These are phyloP conservation scores for Delia radicum DNA, from an alignment of 1,140 invertebrate species.

Conservation along the genomic window DNA sequence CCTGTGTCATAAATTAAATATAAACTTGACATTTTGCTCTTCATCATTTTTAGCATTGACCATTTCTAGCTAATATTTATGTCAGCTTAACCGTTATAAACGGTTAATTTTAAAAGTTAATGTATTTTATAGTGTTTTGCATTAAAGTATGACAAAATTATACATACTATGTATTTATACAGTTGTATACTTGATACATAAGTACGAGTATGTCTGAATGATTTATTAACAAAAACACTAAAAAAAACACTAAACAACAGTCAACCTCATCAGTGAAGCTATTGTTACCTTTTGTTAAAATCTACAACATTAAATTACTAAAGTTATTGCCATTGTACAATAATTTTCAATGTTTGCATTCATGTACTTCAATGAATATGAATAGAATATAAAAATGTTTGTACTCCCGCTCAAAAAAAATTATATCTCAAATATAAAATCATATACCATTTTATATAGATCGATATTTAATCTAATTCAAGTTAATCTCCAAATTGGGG, in stretches of 20 bases:
- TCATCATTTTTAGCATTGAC: too few relatives aligned
- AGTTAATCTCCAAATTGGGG: too few relatives aligned
- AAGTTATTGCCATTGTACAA: not conserved
- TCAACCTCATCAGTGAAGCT: constrained; percentile 9
- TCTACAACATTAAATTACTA: not conserved
- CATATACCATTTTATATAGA: too few relatives aligned
- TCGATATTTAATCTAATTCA: too few relatives aligned
- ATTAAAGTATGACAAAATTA: not conserved
- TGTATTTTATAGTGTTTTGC: not conserved
- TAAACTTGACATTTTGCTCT: too few relatives aligned
- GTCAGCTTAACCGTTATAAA: constrained; percentile 6
- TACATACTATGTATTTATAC: not conserved
- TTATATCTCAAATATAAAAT: too few relatives aligned
- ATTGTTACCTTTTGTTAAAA: not conserved
- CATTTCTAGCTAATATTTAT: too few relatives aligned
- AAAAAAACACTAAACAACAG: not conserved
- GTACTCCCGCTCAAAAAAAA: too few relatives aligned
- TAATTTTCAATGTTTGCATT: not conserved
- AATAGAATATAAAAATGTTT: too few relatives aligned
- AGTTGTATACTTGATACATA: not conserved
- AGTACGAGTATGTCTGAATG: not conserved
- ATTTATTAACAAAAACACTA: not conserved
- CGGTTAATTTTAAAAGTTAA: not conserved
- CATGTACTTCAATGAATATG: not conserved
- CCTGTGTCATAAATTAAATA: too few relatives aligned